A percentile compares a stretch with the other conserved stretches of the same genome.
phyloP scores from a whole-genome alignment of 2,888 invertebrate species.

The Caenorhabditis afra region DNA sequence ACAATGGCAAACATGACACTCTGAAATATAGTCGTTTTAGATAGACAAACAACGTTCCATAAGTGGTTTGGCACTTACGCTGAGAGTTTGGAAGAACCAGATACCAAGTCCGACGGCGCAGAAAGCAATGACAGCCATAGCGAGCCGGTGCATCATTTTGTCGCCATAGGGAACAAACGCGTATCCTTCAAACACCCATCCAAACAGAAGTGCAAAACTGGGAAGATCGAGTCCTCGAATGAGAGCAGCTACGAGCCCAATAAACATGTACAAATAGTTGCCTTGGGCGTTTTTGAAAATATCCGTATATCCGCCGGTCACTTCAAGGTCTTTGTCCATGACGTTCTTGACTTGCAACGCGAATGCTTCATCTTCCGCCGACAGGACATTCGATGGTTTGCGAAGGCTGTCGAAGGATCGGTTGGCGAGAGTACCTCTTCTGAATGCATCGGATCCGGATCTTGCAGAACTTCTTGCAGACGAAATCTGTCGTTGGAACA shows the following conservation, averaged over 20 bases:
- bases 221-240: constrained; percentile 82
- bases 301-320: constrained; percentile 54
- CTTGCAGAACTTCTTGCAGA: constrained; percentile 52
- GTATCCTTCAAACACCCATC: constrained; percentile 60
- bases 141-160: constrained; percentile 52
- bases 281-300: constrained; percentile 59
- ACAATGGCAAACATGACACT: constrained; percentile 59
- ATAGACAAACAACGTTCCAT: too few species aligned
- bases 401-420: constrained; percentile 48
- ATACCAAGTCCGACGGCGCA: constrained; percentile 59
- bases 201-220: constrained; percentile 81
- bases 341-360: constrained; percentile 49
- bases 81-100: constrained; percentile 62
- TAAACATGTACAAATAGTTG: constrained; percentile 60
- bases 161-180: constrained; percentile 37
- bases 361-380: constrained; percentile 57
- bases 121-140: constrained; percentile 58
- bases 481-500: constrained; percentile 19
- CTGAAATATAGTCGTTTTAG: too few species aligned
- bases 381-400: constrained; percentile 17
- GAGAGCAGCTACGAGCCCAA: constrained; percentile 64
- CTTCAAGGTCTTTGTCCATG: constrained; percentile 55
- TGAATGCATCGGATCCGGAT: constrained; percentile 66
- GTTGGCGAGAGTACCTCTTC: constrained; percentile 59
- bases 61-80: too few species aligned